Percentiles rank a stretch among this genome's conserved stretches.
Evolutionary conservation across 1,140 invertebrate species (phyloP).

Genomic region (Marisa cornuarietis): DNA sequence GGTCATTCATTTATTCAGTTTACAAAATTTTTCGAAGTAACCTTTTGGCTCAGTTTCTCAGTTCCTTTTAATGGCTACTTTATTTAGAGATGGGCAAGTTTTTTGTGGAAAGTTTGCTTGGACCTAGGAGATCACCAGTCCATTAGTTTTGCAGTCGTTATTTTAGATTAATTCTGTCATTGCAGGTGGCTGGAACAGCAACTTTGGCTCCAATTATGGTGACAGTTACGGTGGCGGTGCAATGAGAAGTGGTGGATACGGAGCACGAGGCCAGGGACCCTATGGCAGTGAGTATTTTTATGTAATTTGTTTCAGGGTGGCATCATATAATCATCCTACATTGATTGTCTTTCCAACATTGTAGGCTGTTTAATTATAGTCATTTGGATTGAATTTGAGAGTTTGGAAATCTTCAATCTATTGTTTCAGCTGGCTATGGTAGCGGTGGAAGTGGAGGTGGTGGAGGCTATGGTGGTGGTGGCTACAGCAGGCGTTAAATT

Average conservation of each 20-base stretch:
- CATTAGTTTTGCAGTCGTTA: no score
- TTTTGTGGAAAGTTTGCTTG: no score
- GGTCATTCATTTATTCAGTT: no score
- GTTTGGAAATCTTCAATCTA: not conserved
- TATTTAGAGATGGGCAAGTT: no score
- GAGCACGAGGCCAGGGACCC: slow-evolving; percentile 32
- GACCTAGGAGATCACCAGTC: no score
- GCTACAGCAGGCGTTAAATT: slow-evolving; percentile 12
- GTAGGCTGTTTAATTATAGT: not conserved
- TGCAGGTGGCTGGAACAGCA: slow-evolving; percentile 23
- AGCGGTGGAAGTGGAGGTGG: slow-evolving; percentile 22
- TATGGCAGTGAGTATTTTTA: slow-evolving; percentile 33
- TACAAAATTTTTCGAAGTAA: no score
- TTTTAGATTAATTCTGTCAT: no score
- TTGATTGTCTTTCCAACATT: no score
- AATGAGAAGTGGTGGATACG: slow-evolving; percentile 40
- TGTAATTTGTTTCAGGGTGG: not conserved
- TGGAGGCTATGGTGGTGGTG: slow-evolving; percentile 19
- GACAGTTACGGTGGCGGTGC: slow-evolving; percentile 40
- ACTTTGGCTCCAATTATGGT: slow-evolving; percentile 43
- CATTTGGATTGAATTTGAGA: not conserved
- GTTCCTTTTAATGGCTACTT: no score
- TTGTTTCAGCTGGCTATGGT: slow-evolving; percentile 24
- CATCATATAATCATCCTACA: not conserved
- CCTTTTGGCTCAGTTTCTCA: no score